A percentile compares a stretch with the other conserved stretches of the same genome.
These are phyloP conservation scores for Microtus pennsylvanicus DNA, from an alignment of 2,113 vertebrate genomes.

Conservation along the genomic window DNA sequence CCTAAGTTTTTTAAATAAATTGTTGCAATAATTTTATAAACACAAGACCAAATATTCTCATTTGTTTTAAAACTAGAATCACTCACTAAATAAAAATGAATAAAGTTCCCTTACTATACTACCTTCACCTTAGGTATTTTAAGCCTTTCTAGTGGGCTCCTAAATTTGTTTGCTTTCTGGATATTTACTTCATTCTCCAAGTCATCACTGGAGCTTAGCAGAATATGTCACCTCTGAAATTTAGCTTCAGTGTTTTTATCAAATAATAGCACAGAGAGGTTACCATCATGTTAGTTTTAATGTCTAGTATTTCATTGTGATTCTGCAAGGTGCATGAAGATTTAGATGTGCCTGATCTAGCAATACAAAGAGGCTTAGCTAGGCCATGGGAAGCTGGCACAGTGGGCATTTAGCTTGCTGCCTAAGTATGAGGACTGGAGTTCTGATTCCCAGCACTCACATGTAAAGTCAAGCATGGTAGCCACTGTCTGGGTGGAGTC, in stretches of 20 bases:
- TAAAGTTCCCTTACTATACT: background rate
- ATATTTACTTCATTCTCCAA: background rate
- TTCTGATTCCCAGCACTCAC: background rate
- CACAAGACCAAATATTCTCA: background rate
- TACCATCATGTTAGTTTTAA: conserved; percentile 40
- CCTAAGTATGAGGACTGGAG: background rate
- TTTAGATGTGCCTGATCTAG: conserved; percentile 41
- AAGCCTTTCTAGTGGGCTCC: background rate
- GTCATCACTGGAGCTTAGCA: background rate
- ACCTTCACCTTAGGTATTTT: background rate
- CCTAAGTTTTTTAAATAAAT: conserved; percentile 27
- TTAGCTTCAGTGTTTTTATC: conserved; percentile 37
- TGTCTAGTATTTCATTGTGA: conserved; percentile 12
- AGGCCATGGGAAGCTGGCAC: background rate
- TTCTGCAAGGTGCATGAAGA: conserved; percentile 32
- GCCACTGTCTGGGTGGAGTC: background rate
- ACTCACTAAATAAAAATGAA: background rate
- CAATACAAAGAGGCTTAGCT: conserved; percentile 30
- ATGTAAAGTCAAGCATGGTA: background rate
- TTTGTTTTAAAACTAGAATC: conserved; percentile 57
- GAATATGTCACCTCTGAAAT: conserved; percentile 45
- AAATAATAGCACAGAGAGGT: conserved; percentile 32
- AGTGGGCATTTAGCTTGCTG: background rate
- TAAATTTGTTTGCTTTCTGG: background rate
- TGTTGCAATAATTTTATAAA: background rate